phyloP scores from a whole-genome alignment of 2,113 vertebrate species.

The Odobenus rosmarus region DNA sequence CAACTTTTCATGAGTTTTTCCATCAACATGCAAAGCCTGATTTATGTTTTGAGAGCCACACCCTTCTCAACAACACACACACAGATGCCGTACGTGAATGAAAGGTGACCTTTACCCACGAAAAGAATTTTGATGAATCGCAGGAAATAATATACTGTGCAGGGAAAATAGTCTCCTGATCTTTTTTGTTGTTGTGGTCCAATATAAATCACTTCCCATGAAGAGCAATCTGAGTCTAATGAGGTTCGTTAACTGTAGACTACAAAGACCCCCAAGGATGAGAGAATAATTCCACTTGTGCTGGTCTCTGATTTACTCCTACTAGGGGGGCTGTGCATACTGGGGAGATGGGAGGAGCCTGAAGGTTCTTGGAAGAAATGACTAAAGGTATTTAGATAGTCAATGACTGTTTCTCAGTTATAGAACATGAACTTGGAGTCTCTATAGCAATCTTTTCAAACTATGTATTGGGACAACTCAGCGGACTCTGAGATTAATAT shows the following conservation, averaged over 20 bases:
- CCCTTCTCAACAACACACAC: slow-evolving; percentile 76
- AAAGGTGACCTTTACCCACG: slow-evolving; percentile 85
- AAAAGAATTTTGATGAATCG: slow-evolving; percentile 84
- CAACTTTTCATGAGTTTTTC: neutral
- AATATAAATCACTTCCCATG: slow-evolving; percentile 73
- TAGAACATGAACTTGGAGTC: neutral
- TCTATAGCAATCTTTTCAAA: neutral
- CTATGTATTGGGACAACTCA: neutral
- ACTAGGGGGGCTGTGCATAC: neutral
- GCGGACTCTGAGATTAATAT: neutral
- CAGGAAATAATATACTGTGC: slow-evolving; percentile 82
- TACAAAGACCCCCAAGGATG: slow-evolving; percentile 71
- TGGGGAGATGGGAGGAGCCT: neutral
- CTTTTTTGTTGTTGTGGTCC: slow-evolving; percentile 20
- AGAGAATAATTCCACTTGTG: slow-evolving; percentile 56
- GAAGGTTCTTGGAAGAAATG: neutral
- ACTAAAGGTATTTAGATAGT: neutral
- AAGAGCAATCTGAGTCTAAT: slow-evolving; percentile 69
- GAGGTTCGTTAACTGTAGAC: slow-evolving; percentile 63
- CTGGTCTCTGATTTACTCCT: slow-evolving; percentile 62
- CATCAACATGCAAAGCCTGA: neutral
- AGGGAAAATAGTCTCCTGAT: slow-evolving; percentile 79
- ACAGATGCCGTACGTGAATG: slow-evolving; percentile 73
- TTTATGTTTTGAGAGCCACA: slow-evolving; percentile 73
- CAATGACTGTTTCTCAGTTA: neutral